Conservation (phyloP, 2,888 invertebrate genomes). For the Aplocera efformata region DNA sequence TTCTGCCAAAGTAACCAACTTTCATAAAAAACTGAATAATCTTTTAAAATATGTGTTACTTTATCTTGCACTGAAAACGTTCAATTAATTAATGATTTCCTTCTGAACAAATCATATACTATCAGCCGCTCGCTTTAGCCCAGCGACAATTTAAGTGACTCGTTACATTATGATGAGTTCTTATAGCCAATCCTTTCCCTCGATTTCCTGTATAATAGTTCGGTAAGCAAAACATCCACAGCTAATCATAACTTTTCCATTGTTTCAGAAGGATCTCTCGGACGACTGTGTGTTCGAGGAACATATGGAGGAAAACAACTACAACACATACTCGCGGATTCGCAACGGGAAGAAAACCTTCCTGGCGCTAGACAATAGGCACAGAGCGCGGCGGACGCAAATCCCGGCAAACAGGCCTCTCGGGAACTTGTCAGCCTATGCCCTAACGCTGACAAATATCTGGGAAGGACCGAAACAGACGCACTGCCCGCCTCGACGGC, state of each 20-base stretch:
- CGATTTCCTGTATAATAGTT: too few relatives aligned
- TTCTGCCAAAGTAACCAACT: too few relatives aligned
- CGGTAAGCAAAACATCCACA: not conserved
- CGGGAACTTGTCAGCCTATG: constrained; percentile 87
- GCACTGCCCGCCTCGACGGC: constrained; percentile 63
- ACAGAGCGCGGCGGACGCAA: constrained; percentile 86
- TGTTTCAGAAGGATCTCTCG: constrained; percentile 91
- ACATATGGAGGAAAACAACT: constrained; percentile 90
- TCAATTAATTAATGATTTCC: too few relatives aligned
- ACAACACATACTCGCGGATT: constrained; percentile 91
- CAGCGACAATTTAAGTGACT: too few relatives aligned
- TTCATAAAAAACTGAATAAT: too few relatives aligned
- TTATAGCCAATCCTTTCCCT: too few relatives aligned
- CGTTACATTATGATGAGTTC: too few relatives aligned
- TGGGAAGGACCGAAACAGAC: constrained; percentile 60
- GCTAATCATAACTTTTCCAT: constrained; percentile 46
- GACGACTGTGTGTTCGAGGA: constrained; percentile 94
- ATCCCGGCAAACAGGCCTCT: constrained; percentile 84
- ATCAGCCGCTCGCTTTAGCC: too few relatives aligned
- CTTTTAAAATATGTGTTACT: too few relatives aligned
- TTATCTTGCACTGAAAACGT: too few relatives aligned
- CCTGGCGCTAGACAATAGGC: constrained; percentile 87
- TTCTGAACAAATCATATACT: too few relatives aligned
- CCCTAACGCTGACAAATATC: constrained; percentile 79
- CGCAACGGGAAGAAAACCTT: constrained; percentile 84